These are phyloP conservation scores for Prochilodus magdalenae DNA, from an alignment of 2,113 vertebrate genomes.

Conservation along the genomic window DNA sequence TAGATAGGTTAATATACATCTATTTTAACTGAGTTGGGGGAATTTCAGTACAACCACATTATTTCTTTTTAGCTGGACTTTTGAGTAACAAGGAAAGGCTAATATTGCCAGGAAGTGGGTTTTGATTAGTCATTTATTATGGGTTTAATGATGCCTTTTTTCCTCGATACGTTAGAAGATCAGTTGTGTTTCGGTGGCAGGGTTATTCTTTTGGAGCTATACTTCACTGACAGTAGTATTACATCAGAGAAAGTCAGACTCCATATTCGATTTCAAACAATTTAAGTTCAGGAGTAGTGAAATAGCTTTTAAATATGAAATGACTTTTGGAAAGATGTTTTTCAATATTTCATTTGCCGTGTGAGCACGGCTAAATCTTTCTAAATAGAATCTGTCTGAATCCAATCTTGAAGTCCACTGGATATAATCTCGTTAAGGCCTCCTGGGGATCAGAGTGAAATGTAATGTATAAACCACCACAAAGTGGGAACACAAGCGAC, in stretches of 20 bases:
- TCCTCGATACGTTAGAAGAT: not conserved
- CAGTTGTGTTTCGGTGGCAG: constrained; percentile 9
- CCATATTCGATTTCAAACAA: not conserved
- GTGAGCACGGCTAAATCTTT: constrained; percentile 14
- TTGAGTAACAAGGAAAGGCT: constrained; percentile 9
- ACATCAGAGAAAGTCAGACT: constrained; percentile 11
- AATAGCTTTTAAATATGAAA: not conserved
- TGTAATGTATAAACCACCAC: not conserved
- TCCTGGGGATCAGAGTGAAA: not conserved
- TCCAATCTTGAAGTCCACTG: not conserved
- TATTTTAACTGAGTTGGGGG: constrained; percentile 43
- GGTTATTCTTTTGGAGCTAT: not conserved
- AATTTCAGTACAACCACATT: constrained; percentile 17
- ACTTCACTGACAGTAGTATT: constrained; percentile 6
- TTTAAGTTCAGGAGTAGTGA: not conserved
- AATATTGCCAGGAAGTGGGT: constrained; percentile 17
- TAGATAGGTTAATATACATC: constrained; percentile 71
- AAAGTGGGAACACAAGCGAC: not conserved
- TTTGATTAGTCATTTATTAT: constrained; percentile 11
- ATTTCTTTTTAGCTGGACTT: constrained; percentile 10
- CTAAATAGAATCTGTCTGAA: not conserved
- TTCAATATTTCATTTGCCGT: constrained; percentile 3
- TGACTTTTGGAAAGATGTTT: not conserved
- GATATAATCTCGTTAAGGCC: not conserved
- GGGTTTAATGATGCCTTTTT: constrained; percentile 1